These are phyloP conservation scores for Brachyopa scutellaris DNA, from an alignment of 2,888 invertebrate genomes.

Conservation along the genomic window DNA sequence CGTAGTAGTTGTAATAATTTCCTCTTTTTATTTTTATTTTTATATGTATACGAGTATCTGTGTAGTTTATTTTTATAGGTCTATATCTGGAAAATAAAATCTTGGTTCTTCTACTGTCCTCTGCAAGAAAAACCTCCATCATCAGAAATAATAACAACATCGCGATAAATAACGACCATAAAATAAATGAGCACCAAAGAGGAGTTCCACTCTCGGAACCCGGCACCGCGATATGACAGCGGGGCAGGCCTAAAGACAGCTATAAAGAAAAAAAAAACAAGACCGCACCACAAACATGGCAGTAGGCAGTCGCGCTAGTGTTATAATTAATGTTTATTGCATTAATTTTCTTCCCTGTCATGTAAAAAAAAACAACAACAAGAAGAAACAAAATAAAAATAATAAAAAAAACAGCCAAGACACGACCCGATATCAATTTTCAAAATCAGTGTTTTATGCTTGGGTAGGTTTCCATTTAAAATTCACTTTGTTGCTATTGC, in stretches of 20 bases:
- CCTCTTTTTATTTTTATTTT: conserved; percentile 21
- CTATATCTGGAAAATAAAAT: conserved; percentile 65
- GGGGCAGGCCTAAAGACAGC: conserved; percentile 46
- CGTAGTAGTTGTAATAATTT: conserved; percentile 47
- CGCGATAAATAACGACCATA: conserved; percentile 71
- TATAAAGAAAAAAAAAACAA: conserved; percentile 17
- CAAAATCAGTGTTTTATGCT: conserved; percentile 71
- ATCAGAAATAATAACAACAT: conserved; percentile 38
- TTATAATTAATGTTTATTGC: conserved; percentile 73
- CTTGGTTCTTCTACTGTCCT: conserved; percentile 9
- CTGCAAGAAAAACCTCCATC: conserved; percentile 30
- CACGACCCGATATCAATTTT: conserved; percentile 71
- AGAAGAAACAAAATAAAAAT: conserved; percentile 7
- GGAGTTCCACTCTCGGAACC: conserved; percentile 41
- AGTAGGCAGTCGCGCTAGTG: conserved; percentile 73
- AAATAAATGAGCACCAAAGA: conserved; percentile 67
- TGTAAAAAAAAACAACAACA: conserved; percentile 33
- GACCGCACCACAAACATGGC: conserved; percentile 66
- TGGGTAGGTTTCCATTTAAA: conserved; percentile 72
- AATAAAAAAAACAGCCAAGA: conserved; percentile 33
- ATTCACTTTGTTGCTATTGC: conserved; percentile 69
- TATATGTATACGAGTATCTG: too few species aligned
- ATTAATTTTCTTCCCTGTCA: conserved; percentile 73
- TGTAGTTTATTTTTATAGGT: conserved; percentile 59
- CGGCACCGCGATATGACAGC: conserved; percentile 30